These are phyloP conservation scores for Platorchestia sp. DNA, from an alignment of 1,140 invertebrate genomes.

Conservation along the genomic window DNA sequence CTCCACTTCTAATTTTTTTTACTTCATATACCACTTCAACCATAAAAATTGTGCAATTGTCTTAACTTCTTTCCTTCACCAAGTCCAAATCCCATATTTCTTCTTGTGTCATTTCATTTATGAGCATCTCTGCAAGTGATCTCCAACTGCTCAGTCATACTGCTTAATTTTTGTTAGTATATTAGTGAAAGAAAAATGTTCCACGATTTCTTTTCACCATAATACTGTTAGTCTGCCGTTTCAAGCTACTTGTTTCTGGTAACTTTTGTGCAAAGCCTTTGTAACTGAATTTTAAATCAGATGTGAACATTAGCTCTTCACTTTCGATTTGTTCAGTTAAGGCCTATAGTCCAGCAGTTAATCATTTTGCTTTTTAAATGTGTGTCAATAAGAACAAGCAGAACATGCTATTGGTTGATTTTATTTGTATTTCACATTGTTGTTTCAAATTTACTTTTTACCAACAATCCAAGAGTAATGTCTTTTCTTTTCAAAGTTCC, in stretches of 20 bases:
- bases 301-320: not conserved
- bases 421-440: not conserved
- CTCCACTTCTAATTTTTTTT: too few species aligned
- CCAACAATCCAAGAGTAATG: not conserved
- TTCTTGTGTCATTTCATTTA: too few species aligned
- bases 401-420: not conserved
- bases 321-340: not conserved
- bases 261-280: not conserved
- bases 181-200: not conserved
- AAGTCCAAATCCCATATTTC: too few species aligned
- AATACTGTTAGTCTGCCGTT: not conserved
- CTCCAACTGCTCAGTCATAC: too few species aligned
- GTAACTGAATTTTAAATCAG: not conserved
- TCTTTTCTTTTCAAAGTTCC: too few species aligned
- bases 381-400: not conserved
- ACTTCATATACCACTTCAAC: too few species aligned
- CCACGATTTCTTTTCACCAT: not conserved
- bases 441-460: not conserved
- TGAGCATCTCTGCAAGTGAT: too few species aligned
- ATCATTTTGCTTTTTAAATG: not conserved
- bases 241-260: not conserved
- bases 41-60: too few species aligned
- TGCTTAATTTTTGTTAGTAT: not conserved
- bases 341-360: not conserved
- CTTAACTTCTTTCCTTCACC: too few species aligned